Conservation (phyloP, 2,113 vertebrate genomes). For the Irena cyanogastra region DNA sequence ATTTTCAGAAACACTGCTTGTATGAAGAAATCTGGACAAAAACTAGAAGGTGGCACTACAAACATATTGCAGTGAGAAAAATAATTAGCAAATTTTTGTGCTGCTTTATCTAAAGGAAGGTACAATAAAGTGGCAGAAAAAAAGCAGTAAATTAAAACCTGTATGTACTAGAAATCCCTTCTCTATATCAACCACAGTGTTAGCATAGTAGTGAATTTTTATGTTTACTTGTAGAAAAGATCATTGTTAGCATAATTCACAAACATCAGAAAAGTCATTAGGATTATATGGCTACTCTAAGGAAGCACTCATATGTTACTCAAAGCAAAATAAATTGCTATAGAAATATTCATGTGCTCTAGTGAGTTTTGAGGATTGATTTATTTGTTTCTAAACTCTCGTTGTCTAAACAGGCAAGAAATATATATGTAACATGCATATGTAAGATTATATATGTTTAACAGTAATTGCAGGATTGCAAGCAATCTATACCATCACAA, state of each 20-base stretch:
- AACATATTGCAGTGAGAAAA: constrained; percentile 8
- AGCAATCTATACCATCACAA: not conserved
- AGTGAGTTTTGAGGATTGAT: not conserved
- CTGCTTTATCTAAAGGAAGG: not conserved
- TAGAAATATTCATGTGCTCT: not conserved
- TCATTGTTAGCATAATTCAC: not conserved
- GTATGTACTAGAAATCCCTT: not conserved
- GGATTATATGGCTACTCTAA: not conserved
- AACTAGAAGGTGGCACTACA: not conserved
- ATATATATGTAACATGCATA: not conserved
- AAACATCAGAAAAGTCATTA: not conserved
- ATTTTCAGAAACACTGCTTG: not conserved
- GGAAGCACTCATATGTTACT: not conserved
- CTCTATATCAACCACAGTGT: not conserved
- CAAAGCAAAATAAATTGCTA: not conserved
- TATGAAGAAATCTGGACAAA: not conserved
- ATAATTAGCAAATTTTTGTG: constrained; percentile 21
- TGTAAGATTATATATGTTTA: not conserved
- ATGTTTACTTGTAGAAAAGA: not conserved
- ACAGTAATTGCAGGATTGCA: not conserved
- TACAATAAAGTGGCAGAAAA: not conserved
- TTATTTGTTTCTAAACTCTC: not conserved
- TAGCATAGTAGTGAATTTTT: constrained; percentile 15
- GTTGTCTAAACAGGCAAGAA: not conserved
- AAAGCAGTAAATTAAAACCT: not conserved